Percentiles rank a stretch among this genome's conserved stretches.
Evolutionary conservation across 2,888 invertebrate genomes (phyloP).

Genomic region (Athalia circularis): DNA sequence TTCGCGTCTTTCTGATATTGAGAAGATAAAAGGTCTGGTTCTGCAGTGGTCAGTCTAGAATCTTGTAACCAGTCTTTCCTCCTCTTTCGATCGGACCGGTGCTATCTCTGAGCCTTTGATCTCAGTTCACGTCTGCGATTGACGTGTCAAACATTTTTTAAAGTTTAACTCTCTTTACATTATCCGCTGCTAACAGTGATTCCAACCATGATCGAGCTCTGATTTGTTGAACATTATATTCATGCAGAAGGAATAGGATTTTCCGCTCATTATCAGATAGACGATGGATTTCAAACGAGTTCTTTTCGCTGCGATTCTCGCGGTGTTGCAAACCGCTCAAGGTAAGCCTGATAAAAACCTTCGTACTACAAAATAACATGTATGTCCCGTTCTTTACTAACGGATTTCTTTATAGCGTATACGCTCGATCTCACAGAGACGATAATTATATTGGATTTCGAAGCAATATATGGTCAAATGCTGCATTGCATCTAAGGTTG

Average conservation of each 20-base stretch:
- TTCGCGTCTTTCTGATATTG: constrained; percentile 19
- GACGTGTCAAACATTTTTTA: too few species aligned
- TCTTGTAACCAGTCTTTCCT: constrained; percentile 29
- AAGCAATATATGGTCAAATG: too few species aligned
- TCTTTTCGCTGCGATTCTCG: constrained; percentile 18
- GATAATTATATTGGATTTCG: too few species aligned
- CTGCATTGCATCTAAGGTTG: too few species aligned
- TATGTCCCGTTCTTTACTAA: neutral
- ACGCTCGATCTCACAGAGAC: too few species aligned
- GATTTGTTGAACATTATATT: too few species aligned
- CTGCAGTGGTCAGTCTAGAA: constrained; percentile 17
- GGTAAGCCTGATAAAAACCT: constrained; percentile 23
- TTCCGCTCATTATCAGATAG: neutral
- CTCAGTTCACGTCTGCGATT: neutral
- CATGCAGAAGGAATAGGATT: too few species aligned
- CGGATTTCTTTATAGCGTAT: neutral
- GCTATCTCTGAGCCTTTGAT: constrained; percentile 13
- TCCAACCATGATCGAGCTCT: too few species aligned
- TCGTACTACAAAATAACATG: neutral
- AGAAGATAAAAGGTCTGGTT: neutral
- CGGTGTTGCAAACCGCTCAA: constrained; percentile 3
- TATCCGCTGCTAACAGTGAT: too few species aligned
- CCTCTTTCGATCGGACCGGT: constrained; percentile 12
- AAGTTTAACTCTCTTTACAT: neutral
- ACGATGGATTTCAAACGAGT: constrained; percentile 14